Evolutionary conservation across 2,797 vertebrate species (phyloP), one percentile per base, ranked within the genome.

Genomic region (Allobates femoralis): DNA sequence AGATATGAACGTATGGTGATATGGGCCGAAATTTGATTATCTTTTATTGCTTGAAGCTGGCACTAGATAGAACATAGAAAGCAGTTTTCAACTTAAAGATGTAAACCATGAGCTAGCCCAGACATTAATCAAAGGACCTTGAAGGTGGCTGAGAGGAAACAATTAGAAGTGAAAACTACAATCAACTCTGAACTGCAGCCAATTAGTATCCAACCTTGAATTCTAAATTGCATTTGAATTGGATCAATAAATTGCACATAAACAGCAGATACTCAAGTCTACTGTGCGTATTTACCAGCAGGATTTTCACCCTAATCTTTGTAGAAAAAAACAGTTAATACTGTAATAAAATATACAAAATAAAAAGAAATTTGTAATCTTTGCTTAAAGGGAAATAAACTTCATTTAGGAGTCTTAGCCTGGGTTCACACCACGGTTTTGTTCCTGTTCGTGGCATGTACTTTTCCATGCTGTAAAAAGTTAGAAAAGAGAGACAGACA

Each of bases 121-220:
- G 82, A 34, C 56, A 80, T 87, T 87, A 87, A 84, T 87, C 77
- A 87, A 74, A 58, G 58, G 53, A 81, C 37, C 62, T 66, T 79
- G 86, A 66, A 81, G 62, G 58, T 62, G 53, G 56, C 37, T 75
- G 79, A 67, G 19, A 80, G 67, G 76, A 87, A 87, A 77, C 71
- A 84, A 84, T 84, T 87, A 86, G 16, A 87, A 80, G 56, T 75
- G 82, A 87, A 81, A 80, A 32, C 32, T 80, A 81, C 75, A 34
- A 66, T 87, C 77, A 81, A 19, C 76, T 67, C 77, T 84, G 66
- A 84, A 87, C 86, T 81, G 51, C 58, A 81, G 82, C 86, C 86
- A 87, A 87, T 87, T 87, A 87, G 81, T 87, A 75, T 64, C 81
- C 86, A 66, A 84, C 86, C 76, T 87, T 84, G 76, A 74, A 69